Evolutionary conservation across 2,888 invertebrate species (phyloP).

Genomic region (Elgonia sp.): DNA sequence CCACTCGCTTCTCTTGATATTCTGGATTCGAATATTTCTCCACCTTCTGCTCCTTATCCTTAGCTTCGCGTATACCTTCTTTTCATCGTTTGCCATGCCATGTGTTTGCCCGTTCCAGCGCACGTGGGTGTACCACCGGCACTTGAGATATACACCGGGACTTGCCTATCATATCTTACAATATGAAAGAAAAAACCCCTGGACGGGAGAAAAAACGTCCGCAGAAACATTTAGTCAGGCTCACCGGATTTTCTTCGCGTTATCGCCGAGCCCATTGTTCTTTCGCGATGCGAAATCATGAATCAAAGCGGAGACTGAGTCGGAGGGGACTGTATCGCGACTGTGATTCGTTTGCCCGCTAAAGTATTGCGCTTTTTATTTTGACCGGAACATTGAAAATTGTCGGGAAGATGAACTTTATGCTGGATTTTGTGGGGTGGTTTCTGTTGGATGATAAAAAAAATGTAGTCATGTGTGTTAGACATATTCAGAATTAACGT

Average conservation of each 20-base stretch:
- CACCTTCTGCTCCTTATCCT: conserved; percentile 75
- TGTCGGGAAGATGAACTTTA: too few relatives aligned
- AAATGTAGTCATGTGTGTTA: too few relatives aligned
- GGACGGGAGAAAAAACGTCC: conserved; percentile 48
- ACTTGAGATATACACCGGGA: conserved; percentile 74
- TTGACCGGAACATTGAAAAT: too few relatives aligned
- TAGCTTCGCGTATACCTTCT: conserved; percentile 68
- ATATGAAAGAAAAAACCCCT: conserved; percentile 30
- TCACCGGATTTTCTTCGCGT: conserved; percentile 69
- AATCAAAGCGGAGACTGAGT: conserved; percentile 70
- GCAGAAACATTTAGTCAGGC: conserved; percentile 63
- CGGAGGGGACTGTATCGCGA: background rate
- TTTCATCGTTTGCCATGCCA: conserved; percentile 72
- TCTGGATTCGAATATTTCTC: conserved; percentile 77
- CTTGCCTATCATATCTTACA: conserved; percentile 72
- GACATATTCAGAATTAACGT: too few relatives aligned
- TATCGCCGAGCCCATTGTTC: conserved; percentile 72
- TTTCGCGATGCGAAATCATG: conserved; percentile 71
- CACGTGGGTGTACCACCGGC: conserved; percentile 83
- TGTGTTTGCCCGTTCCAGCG: conserved; percentile 79
- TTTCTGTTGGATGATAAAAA: too few relatives aligned
- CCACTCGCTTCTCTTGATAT: conserved; percentile 78
- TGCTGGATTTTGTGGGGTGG: too few relatives aligned
- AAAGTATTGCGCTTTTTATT: too few relatives aligned
- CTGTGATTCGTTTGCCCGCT: too few relatives aligned